Conservation (phyloP, 1,140 invertebrate genomes). For the Drosophila leontia region DNA sequence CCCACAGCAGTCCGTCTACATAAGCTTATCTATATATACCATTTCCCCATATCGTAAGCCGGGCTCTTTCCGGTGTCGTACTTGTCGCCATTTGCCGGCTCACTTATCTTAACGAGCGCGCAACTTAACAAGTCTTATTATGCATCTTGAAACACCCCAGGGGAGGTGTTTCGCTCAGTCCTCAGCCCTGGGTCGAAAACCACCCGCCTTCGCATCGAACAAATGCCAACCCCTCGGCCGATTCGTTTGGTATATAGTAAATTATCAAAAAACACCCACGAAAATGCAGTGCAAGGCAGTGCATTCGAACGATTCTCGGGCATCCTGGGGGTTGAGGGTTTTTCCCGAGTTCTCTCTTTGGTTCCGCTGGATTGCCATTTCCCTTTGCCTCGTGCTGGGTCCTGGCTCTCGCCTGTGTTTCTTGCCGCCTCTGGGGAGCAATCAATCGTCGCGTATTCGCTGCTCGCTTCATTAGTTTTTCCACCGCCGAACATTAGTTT, state of each 20-base stretch:
- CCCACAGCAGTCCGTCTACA: conserved; percentile 16
- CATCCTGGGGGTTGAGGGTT: conserved; percentile 30
- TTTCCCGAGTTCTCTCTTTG: conserved; percentile 40
- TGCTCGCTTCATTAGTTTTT: conserved; percentile 79
- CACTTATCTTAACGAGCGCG: conserved; percentile 82
- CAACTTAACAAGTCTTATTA: conserved; percentile 83
- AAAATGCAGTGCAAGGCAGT: conserved; percentile 59
- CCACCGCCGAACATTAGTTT: conserved; percentile 69
- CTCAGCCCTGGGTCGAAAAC: conserved; percentile 5
- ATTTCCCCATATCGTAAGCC: conserved; percentile 64
- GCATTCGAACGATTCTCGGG: conserved; percentile 24
- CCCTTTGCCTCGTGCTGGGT: conserved; percentile 1
- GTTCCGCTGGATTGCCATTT: conserved; percentile 51
- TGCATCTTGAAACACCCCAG: conserved; percentile 63
- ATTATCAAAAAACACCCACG: conserved; percentile 67
- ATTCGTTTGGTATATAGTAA: conserved; percentile 40
- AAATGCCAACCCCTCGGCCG: conserved; percentile 39
- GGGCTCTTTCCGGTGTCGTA: conserved; percentile 72
- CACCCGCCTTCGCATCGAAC: conserved; percentile 4
- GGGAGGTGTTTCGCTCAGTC: conserved; percentile 39
- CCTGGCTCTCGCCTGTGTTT: conserved; percentile 36
- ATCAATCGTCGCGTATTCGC: conserved; percentile 81
- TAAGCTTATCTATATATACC: conserved; percentile 42
- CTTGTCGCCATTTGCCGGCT: conserved; percentile 80
- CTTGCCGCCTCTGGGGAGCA: conserved; percentile 73